These are phyloP conservation scores for Cebus imitator DNA, from an alignment of 2,113 vertebrate genomes.

Conservation along the genomic window DNA sequence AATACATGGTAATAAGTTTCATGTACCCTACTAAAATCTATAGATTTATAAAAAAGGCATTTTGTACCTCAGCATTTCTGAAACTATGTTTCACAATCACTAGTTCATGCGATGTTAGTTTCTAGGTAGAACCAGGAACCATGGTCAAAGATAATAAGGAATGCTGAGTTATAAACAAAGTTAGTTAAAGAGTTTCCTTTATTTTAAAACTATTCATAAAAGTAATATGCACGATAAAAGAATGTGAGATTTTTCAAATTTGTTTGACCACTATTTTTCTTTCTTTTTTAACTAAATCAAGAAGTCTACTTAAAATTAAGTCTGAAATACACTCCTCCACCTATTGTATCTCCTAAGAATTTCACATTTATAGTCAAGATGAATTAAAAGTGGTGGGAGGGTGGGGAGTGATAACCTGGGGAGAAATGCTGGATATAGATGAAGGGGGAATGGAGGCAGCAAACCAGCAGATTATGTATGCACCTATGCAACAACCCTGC, in stretches of 20 bases:
- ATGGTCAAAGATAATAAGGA: background rate
- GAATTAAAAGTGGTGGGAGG: background rate
- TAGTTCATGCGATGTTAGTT: background rate
- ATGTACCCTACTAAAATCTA: background rate
- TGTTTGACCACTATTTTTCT: background rate
- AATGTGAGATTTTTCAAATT: background rate
- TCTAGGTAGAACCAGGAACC: background rate
- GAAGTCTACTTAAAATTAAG: background rate
- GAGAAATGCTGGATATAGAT: no score
- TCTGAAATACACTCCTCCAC: background rate
- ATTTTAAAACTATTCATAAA: background rate
- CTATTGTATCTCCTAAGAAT: background rate
- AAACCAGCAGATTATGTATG: no score
- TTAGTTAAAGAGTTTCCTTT: background rate
- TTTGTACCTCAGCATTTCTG: background rate
- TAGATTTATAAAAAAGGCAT: background rate
- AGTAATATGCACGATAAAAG: background rate
- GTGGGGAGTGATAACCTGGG: no score
- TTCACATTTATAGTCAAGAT: background rate
- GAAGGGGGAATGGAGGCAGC: no score
- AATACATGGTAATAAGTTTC: background rate
- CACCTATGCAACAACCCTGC: no score
- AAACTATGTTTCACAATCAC: background rate
- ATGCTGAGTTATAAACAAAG: background rate
- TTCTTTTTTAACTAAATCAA: background rate